Conservation (phyloP, 2,888 invertebrate genomes). For the Cheilosia pagana region DNA sequence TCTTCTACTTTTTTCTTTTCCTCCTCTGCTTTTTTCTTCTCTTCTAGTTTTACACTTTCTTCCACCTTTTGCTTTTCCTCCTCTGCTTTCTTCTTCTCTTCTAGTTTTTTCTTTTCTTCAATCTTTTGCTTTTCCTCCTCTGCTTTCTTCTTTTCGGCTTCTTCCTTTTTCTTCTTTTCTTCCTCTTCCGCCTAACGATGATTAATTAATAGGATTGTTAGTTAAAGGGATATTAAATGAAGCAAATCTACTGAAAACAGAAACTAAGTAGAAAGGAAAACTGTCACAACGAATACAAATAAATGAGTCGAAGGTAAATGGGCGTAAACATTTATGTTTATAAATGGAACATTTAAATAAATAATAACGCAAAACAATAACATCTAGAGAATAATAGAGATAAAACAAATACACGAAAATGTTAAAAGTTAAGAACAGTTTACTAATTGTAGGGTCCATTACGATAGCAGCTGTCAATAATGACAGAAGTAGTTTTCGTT, state of each 20-base stretch:
- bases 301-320: not conserved
- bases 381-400: not conserved
- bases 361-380: not conserved
- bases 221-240: conserved; percentile 7
- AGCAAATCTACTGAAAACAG: conserved; percentile 17
- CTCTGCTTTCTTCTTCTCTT: conserved; percentile 79
- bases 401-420: not conserved
- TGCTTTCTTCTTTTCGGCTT: conserved; percentile 76
- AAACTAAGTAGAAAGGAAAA: conserved; percentile 22
- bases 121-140: conserved; percentile 79
- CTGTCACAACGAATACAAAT: not conserved
- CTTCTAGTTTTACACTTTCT: no score
- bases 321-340: not conserved
- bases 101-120: conserved; percentile 84
- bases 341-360: no score
- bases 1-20: conserved; percentile 45
- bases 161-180: conserved; percentile 77
- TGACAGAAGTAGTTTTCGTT: no score
- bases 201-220: not conserved
- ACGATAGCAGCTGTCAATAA: not conserved
- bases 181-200: conserved; percentile 77
- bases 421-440: not conserved
- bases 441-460: not conserved
- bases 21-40: conserved; percentile 79
- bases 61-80: conserved; percentile 85